Evolutionary conservation across 2,888 invertebrate genomes (phyloP), one percentile per base, ranked within the genome.

Genomic region (Diploptera punctata): DNA sequence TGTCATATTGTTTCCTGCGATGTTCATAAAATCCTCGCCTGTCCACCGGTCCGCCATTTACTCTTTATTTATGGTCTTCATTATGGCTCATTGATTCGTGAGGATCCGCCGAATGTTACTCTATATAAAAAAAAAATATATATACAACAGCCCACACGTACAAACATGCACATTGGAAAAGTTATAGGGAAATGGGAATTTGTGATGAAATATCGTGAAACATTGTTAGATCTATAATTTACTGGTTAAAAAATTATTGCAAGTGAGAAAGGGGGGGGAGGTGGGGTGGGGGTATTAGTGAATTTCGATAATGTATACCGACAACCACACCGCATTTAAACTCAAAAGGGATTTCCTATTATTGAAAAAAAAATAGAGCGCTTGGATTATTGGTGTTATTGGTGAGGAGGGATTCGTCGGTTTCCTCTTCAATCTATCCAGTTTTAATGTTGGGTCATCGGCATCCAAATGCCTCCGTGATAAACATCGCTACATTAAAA

Each of bases 1-100:
- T 79, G 79, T 80, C 80, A 80, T 80, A 80, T 80, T 80, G 79
- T 79, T 80, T 80, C 80, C 79, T 79, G 79, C 61, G 70, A 78
- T 79, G 79, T 80, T 79, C 78, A 79, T 78, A 79, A 79, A 79
- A 79, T 78, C 78, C 78, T 78, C 79, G 78, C 77, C 79, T 78
- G 79, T 79, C 80, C 78, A 78, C 78, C 77, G 77, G 71, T 76
- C 72, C 78, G 75, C 77, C 76, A 76, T 77, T 77, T 76, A 76
- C 76, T 78, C 79, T 81, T 81, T 81, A 81, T 81, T 81, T 81
- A 81, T 81, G 80, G 79, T 79, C 78, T 79, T 81, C 81, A 81
- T 81, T 81, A 81, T 81, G 81, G 81, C 79, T 80, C 81, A 81
- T 81, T 81, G 81, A 81, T 81, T 82, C 79, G 75, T 70, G 74